Base-by-base conservation (phyloP, 1,140 invertebrate genomes). In the Anastrepha ludens region DNA sequence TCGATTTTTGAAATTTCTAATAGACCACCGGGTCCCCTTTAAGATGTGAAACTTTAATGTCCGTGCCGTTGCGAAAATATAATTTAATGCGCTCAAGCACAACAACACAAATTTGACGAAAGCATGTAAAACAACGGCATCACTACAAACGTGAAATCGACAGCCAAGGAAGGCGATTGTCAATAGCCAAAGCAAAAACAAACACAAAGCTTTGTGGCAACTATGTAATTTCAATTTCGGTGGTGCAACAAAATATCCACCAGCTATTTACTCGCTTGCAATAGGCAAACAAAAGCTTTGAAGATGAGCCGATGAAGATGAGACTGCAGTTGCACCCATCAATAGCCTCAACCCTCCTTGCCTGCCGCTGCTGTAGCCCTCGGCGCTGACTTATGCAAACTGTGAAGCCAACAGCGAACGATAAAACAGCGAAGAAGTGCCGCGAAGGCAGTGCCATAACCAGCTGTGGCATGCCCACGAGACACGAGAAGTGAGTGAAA, bases 361-460 rank as follows among this genome's bases (percentile, higher is more conserved):
- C 7, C 8, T 29, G 9, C 7, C 13, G 47, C 39, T 50, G 47
- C 6, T 39, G 70, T 15, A 50, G 70, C n/a, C 70, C 44, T 78
- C 70, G 20, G 47, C 74, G 9, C 17, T 81, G 7, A 29, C 9
- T 81, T 81, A 81, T 81, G 74, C 74, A 50, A 81, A 55, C 44
- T 55, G 8, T 4, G 1, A 9, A 13, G 0, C 2, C 47, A 1
- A 3, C 47, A 17, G 17, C 8, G 47, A 29, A 81, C 20, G 17
- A 29, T 50, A 29, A 6, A 81, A 81, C 50, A 20, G 20, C 8
- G 11, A 29, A 20, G 29, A 58, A 81, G 20, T 17, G 74, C 44
- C 74, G n/a, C 50, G 55, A 81, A 81, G 20, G 50, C 74, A 8
- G 41, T 50, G 70, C 15, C 67, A 81, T 29, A 81, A 58, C 47